Percentiles rank a stretch among this genome's conserved stretches.
These are phyloP conservation scores for Anoura caudifer DNA, from an alignment of 2,113 vertebrate genomes.

Conservation along the genomic window DNA sequence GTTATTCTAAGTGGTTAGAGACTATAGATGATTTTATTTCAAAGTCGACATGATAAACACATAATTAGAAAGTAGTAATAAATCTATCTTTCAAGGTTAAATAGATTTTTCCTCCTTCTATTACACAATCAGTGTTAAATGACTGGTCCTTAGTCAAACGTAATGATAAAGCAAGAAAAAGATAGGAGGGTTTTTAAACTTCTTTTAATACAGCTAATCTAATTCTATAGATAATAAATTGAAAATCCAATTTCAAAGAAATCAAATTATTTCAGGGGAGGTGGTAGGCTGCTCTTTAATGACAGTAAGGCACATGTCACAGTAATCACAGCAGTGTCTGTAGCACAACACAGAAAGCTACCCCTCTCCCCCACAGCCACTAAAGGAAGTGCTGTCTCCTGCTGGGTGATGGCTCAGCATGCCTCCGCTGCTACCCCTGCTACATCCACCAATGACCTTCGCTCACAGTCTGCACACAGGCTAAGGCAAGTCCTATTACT, in stretches of 20 bases:
- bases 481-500: neutral
- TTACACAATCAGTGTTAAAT: neutral
- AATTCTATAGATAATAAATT: slow-evolving; percentile 6
- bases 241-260: slow-evolving; percentile 8
- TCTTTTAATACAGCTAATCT: neutral
- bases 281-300: neutral
- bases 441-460: neutral
- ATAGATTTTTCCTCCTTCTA: neutral
- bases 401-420: neutral
- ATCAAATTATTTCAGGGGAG: neutral
- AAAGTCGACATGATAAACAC: neutral
- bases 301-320: neutral
- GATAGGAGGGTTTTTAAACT: neutral
- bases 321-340: neutral
- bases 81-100: neutral
- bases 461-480: neutral
- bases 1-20: neutral
- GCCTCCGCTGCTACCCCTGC: neutral
- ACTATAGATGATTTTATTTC: neutral
- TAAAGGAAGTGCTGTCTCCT: neutral
- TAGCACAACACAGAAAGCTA: neutral
- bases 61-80: slow-evolving; percentile 15
- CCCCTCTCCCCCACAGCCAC: neutral
- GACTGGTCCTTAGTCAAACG: neutral
- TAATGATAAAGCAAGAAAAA: neutral